phyloP scores from a whole-genome alignment of 2,888 invertebrate genomes.

The Troilus luridus region DNA sequence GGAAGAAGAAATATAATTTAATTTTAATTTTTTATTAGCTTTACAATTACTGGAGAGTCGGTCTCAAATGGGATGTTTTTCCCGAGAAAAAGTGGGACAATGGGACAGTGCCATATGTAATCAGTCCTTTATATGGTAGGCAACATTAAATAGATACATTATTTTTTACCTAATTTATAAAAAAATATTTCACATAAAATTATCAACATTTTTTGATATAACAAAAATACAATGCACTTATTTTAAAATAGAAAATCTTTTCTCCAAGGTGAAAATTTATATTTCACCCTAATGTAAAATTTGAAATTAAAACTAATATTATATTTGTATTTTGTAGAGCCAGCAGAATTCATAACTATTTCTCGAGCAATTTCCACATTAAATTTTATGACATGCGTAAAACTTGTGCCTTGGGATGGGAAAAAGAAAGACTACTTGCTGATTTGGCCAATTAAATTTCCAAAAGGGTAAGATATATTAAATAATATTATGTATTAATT shows the following conservation, averaged over 20 bases:
- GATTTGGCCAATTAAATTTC: conserved; percentile 78
- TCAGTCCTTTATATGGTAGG: conserved; percentile 75
- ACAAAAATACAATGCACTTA: background rate
- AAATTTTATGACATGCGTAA: conserved; percentile 77
- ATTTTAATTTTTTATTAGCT: conserved; percentile 67
- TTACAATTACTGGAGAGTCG: conserved; percentile 75
- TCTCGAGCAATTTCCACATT: conserved; percentile 75
- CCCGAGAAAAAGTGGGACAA: conserved; percentile 78
- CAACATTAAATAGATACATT: background rate
- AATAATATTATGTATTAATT: background rate
- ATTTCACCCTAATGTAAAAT: background rate
- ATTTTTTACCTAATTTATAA: background rate
- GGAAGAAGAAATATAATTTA: background rate
- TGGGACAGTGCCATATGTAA: conserved; percentile 77
- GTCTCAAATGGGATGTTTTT: conserved; percentile 77
- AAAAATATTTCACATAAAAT: background rate
- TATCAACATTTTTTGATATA: background rate
- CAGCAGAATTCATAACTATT: conserved; percentile 74
- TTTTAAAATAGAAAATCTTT: background rate
- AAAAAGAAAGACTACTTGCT: conserved; percentile 76
- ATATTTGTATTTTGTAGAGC: conserved; percentile 69
- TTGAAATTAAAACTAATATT: background rate
- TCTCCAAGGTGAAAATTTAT: background rate
- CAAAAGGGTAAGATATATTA: conserved; percentile 69
- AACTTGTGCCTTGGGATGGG: conserved; percentile 78